Evolutionary conservation across 1,140 invertebrate genomes (phyloP).

Genomic region (Lepidurus arcticus): DNA sequence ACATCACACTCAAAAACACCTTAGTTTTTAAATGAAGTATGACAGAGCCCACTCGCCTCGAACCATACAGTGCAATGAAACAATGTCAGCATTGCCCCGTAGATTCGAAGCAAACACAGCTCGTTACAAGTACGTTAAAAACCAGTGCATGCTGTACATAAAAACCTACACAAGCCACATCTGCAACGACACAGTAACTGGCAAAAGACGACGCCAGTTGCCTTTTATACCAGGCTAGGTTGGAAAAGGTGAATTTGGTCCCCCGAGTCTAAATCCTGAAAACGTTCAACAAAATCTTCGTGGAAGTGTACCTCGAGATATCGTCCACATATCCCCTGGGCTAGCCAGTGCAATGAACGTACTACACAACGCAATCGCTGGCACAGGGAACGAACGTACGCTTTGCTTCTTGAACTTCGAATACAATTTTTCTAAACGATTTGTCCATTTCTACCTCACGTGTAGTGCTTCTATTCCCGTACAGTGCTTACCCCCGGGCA

Average conservation of each 20-base stretch:
- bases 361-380: neutral
- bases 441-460: neutral
- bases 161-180: neutral
- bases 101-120: conserved; percentile 14
- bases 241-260: neutral
- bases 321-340: neutral
- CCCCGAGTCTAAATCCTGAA: neutral
- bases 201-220: neutral
- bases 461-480: neutral
- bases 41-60: conserved; percentile 1
- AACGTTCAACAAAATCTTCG: neutral
- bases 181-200: neutral
- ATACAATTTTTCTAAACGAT: neutral
- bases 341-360: conserved; percentile 15
- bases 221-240: neutral
- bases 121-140: neutral
- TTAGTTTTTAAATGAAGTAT: neutral
- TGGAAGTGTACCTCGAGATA: neutral
- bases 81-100: conserved; percentile 9
- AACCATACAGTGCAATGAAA: conserved; percentile 19
- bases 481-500: conserved; percentile 12
- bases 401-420: neutral
- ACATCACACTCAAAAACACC: neutral
- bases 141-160: too few relatives aligned
- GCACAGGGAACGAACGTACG: neutral